Conservation (phyloP, 2,888 invertebrate species). For the Latrodectus hesperus region DNA sequence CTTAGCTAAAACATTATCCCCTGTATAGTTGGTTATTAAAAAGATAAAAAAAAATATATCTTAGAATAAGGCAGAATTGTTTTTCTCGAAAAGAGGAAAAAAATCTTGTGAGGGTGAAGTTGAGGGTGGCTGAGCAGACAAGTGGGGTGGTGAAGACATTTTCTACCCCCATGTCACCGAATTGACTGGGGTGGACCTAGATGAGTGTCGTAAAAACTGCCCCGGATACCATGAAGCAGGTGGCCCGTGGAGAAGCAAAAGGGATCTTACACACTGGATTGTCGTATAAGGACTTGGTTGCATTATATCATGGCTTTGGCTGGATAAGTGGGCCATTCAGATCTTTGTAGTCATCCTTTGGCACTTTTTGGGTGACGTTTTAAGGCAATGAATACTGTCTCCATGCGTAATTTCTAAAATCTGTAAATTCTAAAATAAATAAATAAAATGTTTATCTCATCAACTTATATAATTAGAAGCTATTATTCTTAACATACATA, state of each 20-base stretch:
- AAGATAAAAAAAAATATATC: background rate
- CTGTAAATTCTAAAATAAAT: too few species aligned
- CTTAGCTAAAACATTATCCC: too few species aligned
- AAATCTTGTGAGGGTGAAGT: background rate
- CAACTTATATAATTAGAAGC: too few species aligned
- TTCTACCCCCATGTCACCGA: slow-evolving; percentile 12
- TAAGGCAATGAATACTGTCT: slow-evolving; percentile 9
- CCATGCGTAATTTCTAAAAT: too few species aligned
- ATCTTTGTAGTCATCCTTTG: background rate
- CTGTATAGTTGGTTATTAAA: background rate
- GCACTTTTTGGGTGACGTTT: slow-evolving; percentile 26
- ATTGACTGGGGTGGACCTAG: background rate
- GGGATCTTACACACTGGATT: background rate
- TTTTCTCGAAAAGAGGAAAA: slow-evolving; percentile 9
- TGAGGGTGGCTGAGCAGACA: slow-evolving; percentile 21
- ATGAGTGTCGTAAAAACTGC: slow-evolving; percentile 50
- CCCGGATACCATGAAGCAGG: slow-evolving; percentile 61
- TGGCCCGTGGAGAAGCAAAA: slow-evolving; percentile 59
- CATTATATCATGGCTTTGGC: background rate
- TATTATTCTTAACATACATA: too few species aligned
- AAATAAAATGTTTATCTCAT: too few species aligned
- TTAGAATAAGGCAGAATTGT: background rate
- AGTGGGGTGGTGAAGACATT: background rate
- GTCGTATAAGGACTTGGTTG: slow-evolving; percentile 4
- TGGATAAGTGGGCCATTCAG: slow-evolving; percentile 56